A percentile compares a stretch with the other conserved stretches of the same genome.
phyloP scores from a whole-genome alignment of 2,797 vertebrate genomes.

The Ispidina lecontei region DNA sequence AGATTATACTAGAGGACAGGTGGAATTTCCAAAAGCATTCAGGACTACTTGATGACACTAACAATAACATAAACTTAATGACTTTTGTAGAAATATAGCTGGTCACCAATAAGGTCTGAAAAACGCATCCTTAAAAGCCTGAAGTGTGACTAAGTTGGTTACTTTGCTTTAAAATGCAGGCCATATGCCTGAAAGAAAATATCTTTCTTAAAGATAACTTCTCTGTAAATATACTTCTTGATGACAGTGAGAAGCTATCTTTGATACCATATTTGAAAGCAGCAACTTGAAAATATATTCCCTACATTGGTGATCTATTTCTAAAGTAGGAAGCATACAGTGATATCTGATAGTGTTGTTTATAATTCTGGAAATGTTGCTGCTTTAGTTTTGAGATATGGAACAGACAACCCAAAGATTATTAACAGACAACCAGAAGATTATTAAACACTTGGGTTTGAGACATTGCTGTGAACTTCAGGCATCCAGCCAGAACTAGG shows the following conservation, averaged over 20 bases:
- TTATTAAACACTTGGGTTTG: constrained; percentile 58
- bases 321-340: constrained; percentile 21
- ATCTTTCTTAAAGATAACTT: neutral
- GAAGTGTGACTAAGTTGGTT: neutral
- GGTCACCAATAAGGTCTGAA: neutral
- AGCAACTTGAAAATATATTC: constrained; percentile 16
- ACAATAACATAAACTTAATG: neutral
- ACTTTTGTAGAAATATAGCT: neutral
- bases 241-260: constrained; percentile 5
- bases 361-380: constrained; percentile 32
- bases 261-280: constrained; percentile 13
- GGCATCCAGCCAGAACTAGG: constrained; percentile 36
- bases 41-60: neutral
- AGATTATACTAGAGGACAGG: neutral
- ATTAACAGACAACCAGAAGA: neutral
- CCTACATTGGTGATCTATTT: constrained; percentile 17
- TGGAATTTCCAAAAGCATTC: neutral
- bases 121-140: neutral
- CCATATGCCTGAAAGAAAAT: neutral
- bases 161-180: neutral
- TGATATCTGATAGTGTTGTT: constrained; percentile 6
- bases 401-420: constrained; percentile 8
- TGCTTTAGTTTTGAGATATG: constrained; percentile 55
- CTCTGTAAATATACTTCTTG: neutral
- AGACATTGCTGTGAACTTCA: constrained; percentile 22